A percentile compares a stretch with the other conserved stretches of the same genome.
These are phyloP conservation scores for Latrodectus geometricus DNA, from an alignment of 1,140 invertebrate genomes.

Conservation along the genomic window DNA sequence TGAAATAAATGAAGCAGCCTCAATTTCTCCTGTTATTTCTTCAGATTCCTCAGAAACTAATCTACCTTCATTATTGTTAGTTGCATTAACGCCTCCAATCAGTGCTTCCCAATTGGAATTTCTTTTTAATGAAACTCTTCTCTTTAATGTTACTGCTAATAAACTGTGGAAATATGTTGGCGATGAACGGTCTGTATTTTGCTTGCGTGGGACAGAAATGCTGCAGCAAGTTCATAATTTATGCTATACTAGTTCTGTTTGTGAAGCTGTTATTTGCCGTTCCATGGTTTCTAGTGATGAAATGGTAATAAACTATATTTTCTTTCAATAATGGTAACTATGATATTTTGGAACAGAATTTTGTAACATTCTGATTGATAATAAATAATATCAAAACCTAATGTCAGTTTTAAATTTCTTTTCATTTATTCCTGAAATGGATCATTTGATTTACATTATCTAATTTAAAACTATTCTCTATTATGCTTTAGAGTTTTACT, in stretches of 20 bases:
- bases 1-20: slow-evolving; percentile 39
- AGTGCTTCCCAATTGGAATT: slow-evolving; percentile 64
- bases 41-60: neutral
- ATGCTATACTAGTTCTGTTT: slow-evolving; percentile 74
- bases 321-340: too few species aligned
- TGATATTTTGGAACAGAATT: too few species aligned
- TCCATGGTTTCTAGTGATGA: slow-evolving; percentile 69
- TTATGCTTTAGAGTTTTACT: too few species aligned
- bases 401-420: too few species aligned
- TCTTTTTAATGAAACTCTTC: slow-evolving; percentile 63
- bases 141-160: slow-evolving; percentile 73
- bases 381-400: too few species aligned
- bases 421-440: too few species aligned
- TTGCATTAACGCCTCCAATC: slow-evolving; percentile 69
- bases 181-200: slow-evolving; percentile 72
- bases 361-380: too few species aligned
- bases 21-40: neutral
- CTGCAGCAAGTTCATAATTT: slow-evolving; percentile 79
- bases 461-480: too few species aligned
- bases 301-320: slow-evolving; percentile 29
- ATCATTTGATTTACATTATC: too few species aligned
- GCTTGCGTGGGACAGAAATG: slow-evolving; percentile 77
- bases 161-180: slow-evolving; percentile 79
- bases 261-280: slow-evolving; percentile 79
- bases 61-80: slow-evolving; percentile 65